phyloP scores from a whole-genome alignment of 2,888 invertebrate species.

The Acronicta aceris region DNA sequence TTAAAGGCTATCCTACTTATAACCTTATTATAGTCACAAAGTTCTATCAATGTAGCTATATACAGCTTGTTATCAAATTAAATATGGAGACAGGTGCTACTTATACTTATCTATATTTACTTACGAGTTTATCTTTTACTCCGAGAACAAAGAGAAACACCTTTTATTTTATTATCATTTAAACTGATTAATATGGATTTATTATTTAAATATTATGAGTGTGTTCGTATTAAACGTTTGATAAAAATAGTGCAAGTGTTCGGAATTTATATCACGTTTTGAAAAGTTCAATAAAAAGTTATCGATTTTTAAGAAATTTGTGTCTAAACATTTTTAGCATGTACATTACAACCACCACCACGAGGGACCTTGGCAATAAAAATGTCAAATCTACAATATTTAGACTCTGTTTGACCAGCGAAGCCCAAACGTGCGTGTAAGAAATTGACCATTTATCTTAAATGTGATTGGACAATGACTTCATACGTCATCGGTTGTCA shows the following conservation, averaged over 20 bases:
- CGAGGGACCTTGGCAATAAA: no score
- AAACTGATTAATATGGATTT: neutral
- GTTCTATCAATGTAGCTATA: neutral
- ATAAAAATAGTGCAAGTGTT: no score
- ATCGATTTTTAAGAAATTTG: no score
- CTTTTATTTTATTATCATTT: slow-evolving; percentile 18
- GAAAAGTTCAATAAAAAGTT: no score
- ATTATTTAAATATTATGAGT: no score
- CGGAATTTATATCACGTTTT: no score
- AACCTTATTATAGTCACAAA: neutral
- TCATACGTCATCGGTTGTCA: slow-evolving; percentile 54
- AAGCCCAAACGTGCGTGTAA: slow-evolving; percentile 33
- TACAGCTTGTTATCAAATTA: neutral
- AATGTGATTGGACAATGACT: slow-evolving; percentile 55
- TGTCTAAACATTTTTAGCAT: no score
- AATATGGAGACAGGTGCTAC: slow-evolving; percentile 22
- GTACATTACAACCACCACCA: no score
- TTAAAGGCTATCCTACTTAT: neutral
- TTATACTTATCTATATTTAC: neutral
- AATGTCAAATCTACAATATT: no score
- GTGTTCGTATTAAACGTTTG: no score
- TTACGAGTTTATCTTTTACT: slow-evolving; percentile 11
- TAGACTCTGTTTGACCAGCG: neutral
- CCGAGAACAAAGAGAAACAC: neutral
- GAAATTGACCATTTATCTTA: slow-evolving; percentile 50